Percentiles rank a stretch among this genome's conserved stretches.
Evolutionary conservation across 2,113 vertebrate genomes (phyloP).

Genomic region (Scolopax mira): DNA sequence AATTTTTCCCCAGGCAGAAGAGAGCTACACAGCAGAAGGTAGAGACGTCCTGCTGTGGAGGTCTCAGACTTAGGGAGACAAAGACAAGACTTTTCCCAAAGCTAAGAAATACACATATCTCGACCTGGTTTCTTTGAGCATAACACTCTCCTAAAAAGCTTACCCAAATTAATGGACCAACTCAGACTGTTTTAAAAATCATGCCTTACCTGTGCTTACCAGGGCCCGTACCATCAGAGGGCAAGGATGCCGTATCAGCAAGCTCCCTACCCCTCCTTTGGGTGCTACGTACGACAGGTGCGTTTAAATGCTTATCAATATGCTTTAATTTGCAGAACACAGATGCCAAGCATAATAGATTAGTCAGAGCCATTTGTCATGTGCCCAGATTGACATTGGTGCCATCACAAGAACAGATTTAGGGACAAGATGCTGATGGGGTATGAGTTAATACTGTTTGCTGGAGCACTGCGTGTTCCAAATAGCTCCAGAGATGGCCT

Average conservation of each 20-base stretch:
- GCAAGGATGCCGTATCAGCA: constrained; percentile 57
- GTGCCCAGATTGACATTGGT: not conserved
- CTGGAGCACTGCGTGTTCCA: not conserved
- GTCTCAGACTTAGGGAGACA: not conserved
- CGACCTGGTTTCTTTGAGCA: not conserved
- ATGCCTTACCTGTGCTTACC: not conserved
- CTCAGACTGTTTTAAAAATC: not conserved
- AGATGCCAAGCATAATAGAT: not conserved
- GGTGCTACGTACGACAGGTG: constrained; percentile 68
- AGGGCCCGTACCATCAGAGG: constrained; percentile 51
- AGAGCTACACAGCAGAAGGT: not conserved
- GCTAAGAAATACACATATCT: not conserved
- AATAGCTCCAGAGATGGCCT: not conserved
- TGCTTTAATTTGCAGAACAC: not conserved
- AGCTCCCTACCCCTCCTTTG: constrained; percentile 29
- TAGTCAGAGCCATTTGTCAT: not conserved
- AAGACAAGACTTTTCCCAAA: not conserved
- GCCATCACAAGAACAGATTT: not conserved
- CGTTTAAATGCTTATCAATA: not conserved
- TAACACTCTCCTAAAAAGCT: not conserved
- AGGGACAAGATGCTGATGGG: not conserved
- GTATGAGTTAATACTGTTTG: too few species aligned
- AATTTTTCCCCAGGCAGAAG: not conserved
- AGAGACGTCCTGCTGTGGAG: too few species aligned
- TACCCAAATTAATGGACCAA: not conserved